Evolutionary conservation across 2,888 invertebrate genomes (phyloP).

Genomic region (Tenodera sinensis): DNA sequence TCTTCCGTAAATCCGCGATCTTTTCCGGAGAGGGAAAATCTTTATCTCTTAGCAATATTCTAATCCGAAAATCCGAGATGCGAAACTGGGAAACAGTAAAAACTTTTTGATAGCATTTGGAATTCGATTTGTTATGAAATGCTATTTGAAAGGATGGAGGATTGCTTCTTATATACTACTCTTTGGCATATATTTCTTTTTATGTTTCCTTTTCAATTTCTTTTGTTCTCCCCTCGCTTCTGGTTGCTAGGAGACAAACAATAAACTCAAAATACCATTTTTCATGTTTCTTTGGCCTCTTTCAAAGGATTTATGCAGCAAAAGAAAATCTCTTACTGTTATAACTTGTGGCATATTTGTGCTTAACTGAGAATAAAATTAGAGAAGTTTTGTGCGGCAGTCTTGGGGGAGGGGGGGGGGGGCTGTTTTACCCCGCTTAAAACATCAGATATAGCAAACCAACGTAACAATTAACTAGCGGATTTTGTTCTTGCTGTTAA

Average conservation of each 20-base stretch:
- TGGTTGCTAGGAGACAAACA: background rate
- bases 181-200: background rate
- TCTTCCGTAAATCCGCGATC: background rate
- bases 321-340: no score
- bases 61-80: background rate
- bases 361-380: no score
- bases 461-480: no score
- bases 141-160: background rate
- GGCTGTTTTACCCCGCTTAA: no score
- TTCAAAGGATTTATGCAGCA: background rate
- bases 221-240: background rate
- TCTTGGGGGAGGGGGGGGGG: no score
- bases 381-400: no score
- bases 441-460: no score
- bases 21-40: background rate
- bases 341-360: no score
- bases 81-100: background rate
- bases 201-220: background rate
- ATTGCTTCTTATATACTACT: background rate
- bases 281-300: background rate
- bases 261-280: background rate
- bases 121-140: background rate
- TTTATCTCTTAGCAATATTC: background rate
- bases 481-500: no score
- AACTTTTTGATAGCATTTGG: background rate